Base-by-base conservation (phyloP, 2,797 vertebrate genomes). In the Alectoris magna region DNA sequence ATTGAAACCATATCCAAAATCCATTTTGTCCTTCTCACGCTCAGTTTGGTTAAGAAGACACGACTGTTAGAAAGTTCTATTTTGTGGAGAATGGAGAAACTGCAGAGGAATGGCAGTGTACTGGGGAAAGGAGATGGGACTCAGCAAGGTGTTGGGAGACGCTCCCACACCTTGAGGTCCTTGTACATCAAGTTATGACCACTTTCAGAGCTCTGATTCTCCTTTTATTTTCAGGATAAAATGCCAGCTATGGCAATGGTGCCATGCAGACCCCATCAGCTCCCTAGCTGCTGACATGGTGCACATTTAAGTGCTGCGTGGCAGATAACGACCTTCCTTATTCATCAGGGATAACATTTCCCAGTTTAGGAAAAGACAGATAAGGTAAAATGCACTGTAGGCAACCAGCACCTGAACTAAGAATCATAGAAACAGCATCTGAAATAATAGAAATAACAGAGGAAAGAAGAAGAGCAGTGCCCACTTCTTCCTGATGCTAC, bases 311-410 rank as follows among this genome's bases (percentile, higher is more conserved):
- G 58, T 56, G 5, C 56, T 14, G 39, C 3, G 44, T 72, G 62
- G 58, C 84, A 91, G 38, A 22, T 13, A 43, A 39, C 87, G 70
- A 74, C 63, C 56, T 13, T 41, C 67, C 62, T 80, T 89, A 88
- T 94, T 90, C 84, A 58, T 13, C 21, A 88, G 63, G 53, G n/a
- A 71, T 76, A 96, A 90, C 29, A 87, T 77, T 71, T 80, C 46
- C 72, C 75, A 66, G 62, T 24, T 72, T 77, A 60, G 72, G 62
- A 27, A 80, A 64, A 75, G 78, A 19, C 59, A 82, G 86, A 69
- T 75, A 66, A 87, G 41, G 85, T 29, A 74, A 74, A 92, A 90
- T 22, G 49, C 6, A 5, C 38, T 48, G 59, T n/a, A 44, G 67
- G 86, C 43, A 86, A 34, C 19, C 5, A 4, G 38, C 3, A 59